These are phyloP conservation scores for Exephanes ischioxanthus DNA, from an alignment of 2,888 invertebrate species.

Conservation along the genomic window DNA sequence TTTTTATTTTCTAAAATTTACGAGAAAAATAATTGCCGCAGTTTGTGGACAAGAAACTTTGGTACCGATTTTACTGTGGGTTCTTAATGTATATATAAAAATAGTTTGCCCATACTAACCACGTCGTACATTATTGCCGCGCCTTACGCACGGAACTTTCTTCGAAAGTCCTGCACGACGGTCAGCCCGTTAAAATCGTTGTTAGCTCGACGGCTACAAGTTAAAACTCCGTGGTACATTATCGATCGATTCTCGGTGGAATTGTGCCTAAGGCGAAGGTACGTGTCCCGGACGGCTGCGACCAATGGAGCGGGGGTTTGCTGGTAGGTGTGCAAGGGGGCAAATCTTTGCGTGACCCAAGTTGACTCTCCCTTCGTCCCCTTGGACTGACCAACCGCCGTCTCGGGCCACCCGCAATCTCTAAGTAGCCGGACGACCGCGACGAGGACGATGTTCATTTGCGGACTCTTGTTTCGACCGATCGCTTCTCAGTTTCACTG, in stretches of 20 bases:
- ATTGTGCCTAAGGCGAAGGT: slow-evolving; percentile 14
- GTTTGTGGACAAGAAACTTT: no score
- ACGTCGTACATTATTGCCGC: not conserved
- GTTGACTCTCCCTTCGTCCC: slow-evolving; percentile 67
- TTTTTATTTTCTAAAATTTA: no score
- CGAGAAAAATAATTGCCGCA: no score
- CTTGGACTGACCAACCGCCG: slow-evolving; percentile 80
- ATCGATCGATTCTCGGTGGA: slow-evolving; percentile 56
- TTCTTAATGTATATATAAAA: not conserved
- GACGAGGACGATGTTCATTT: slow-evolving; percentile 73
- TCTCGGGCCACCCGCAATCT: slow-evolving; percentile 81
- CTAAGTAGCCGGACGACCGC: slow-evolving; percentile 72
- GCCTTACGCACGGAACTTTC: not conserved
- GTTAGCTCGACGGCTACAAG: slow-evolving; percentile 24
- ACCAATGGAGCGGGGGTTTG: slow-evolving; percentile 29
- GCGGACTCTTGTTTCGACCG: slow-evolving; percentile 49
- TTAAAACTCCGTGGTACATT: slow-evolving; percentile 50
- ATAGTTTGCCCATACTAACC: not conserved
- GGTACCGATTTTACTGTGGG: no score
- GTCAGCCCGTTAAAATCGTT: not conserved
- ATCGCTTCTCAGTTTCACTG: slow-evolving; percentile 26
- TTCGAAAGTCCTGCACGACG: not conserved
- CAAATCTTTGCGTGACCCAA: slow-evolving; percentile 82
- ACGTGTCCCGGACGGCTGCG: slow-evolving; percentile 4
- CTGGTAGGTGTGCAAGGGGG: slow-evolving; percentile 71